These are phyloP conservation scores for Illadopsis cleaveri DNA, from an alignment of 2,113 vertebrate genomes.

Conservation along the genomic window DNA sequence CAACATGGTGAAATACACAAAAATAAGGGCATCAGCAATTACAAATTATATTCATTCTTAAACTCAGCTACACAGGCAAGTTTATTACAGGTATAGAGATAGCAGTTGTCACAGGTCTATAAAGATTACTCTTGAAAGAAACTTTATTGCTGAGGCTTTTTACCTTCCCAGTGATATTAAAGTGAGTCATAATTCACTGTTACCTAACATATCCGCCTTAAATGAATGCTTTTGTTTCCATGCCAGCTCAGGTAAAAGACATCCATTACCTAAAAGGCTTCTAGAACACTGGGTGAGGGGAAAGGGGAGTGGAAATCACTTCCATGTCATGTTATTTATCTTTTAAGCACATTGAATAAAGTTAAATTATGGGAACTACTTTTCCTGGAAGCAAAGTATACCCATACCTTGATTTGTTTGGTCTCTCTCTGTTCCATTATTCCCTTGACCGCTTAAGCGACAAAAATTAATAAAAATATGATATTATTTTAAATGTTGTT, in stretches of 20 bases:
- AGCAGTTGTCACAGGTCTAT: not conserved
- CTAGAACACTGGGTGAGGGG: not conserved
- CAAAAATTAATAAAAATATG: not conserved
- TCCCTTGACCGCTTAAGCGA: not conserved
- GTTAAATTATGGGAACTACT: not conserved
- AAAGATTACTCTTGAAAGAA: not conserved
- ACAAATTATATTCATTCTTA: not conserved
- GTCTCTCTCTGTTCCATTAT: not conserved
- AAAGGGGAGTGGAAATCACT: not conserved
- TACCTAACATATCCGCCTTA: not conserved
- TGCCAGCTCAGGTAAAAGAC: not conserved
- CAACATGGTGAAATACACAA: not conserved
- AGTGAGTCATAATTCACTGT: constrained; percentile 2
- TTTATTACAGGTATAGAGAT: not conserved
- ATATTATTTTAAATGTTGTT: not conserved
- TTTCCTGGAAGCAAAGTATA: not conserved
- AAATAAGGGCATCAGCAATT: not conserved
- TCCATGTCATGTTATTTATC: not conserved
- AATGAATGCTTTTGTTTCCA: not conserved
- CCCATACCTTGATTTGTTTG: not conserved
- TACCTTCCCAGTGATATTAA: not conserved
- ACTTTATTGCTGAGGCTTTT: not conserved
- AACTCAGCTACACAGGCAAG: not conserved
- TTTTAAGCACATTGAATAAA: not conserved
- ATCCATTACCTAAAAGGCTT: not conserved